Conservation (phyloP, 2,113 vertebrate species). For the Ibidorhyncha struthersii region DNA sequence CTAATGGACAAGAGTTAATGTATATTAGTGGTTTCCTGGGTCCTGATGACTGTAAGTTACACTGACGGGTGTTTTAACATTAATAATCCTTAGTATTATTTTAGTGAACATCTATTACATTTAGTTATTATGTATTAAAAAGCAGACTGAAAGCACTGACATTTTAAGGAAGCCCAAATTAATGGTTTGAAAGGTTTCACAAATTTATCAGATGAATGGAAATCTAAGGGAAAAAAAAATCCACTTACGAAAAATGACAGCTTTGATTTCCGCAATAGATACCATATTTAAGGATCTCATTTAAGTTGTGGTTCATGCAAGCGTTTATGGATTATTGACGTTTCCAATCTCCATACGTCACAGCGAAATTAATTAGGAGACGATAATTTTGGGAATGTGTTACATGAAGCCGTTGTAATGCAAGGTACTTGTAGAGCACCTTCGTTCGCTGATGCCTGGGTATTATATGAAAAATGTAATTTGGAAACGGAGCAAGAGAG, state of each 20-base stretch:
- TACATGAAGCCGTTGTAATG: conserved; percentile 35
- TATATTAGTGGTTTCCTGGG: conserved; percentile 15
- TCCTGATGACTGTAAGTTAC: conserved; percentile 16
- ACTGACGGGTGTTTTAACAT: conserved; percentile 19
- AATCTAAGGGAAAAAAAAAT: conserved; percentile 11
- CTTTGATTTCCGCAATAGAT: conserved; percentile 59
- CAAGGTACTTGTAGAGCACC: background rate
- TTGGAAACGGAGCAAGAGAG: conserved; percentile 65
- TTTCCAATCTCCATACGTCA: conserved; percentile 56
- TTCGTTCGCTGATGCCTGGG: conserved; percentile 19
- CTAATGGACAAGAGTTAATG: background rate
- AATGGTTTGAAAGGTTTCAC: conserved; percentile 65
- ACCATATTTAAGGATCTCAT: conserved; percentile 60
- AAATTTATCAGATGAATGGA: conserved; percentile 46
- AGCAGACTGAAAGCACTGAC: conserved; percentile 35
- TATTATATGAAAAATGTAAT: conserved; percentile 53
- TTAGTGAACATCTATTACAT: conserved; percentile 30
- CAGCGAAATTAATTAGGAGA: conserved; percentile 62
- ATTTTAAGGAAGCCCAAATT: conserved; percentile 52
- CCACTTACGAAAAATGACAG: background rate
- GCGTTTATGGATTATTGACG: conserved; percentile 65
- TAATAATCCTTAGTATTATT: conserved; percentile 58
- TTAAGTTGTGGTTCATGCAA: conserved; percentile 42
- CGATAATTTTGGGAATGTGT: conserved; percentile 41
- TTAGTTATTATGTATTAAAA: conserved; percentile 48